Evolutionary conservation across 2,113 vertebrate species (phyloP).

Genomic region (Proteles cristata): DNA sequence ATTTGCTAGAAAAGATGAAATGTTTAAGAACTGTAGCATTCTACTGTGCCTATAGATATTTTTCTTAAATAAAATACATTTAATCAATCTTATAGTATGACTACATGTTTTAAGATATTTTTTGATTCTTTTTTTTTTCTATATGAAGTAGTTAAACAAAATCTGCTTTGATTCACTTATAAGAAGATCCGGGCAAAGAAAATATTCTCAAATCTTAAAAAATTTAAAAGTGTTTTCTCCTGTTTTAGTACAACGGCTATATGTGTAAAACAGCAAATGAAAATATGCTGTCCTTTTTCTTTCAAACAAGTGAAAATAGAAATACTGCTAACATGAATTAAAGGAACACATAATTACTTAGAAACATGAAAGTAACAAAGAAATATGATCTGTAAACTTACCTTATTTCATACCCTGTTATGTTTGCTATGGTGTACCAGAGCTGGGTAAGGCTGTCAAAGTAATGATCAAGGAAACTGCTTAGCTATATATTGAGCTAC

Average conservation of each 20-base stretch:
- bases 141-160: neutral
- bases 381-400: conserved; percentile 9
- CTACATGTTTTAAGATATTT: neutral
- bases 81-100: neutral
- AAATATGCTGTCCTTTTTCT: neutral
- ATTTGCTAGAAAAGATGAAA: neutral
- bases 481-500: conserved; percentile 66
- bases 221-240: neutral
- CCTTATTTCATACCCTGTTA: conserved; percentile 70
- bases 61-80: neutral
- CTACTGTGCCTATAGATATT: neutral
- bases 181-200: neutral
- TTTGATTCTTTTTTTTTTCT: neutral
- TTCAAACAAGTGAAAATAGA: neutral
- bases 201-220: neutral
- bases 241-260: neutral
- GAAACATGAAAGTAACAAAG: neutral
- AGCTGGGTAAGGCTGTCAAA: neutral
- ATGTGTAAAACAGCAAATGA: neutral
- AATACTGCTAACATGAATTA: neutral
- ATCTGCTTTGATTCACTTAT: neutral
- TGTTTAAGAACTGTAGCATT: neutral
- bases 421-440: neutral
- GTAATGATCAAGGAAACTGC: neutral
- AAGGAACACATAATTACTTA: neutral